phyloP scores from a whole-genome alignment of 37 sponge, comb jelly and placozoan genomes.

The Beroe ovata region DNA sequence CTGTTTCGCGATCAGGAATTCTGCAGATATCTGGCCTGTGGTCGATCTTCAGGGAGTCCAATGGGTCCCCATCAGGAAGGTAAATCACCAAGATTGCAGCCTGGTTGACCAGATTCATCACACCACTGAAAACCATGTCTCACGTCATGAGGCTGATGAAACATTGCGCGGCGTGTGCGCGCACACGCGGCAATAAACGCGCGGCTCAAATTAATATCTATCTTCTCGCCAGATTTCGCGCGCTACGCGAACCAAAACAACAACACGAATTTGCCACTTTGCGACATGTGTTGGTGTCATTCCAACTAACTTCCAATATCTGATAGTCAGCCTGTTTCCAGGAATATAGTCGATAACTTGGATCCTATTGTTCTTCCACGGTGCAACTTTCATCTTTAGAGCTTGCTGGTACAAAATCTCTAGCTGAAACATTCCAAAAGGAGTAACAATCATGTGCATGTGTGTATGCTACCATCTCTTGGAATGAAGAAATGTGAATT shows the following conservation, averaged over 20 bases:
- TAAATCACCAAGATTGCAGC: slow-evolving; percentile 39
- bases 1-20: slow-evolving; percentile 27
- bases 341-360: slow-evolving; percentile 18
- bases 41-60: slow-evolving; percentile 57
- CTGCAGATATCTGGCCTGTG: slow-evolving; percentile 15
- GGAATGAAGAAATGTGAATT: too few relatives aligned
- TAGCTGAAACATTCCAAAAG: slow-evolving; percentile 18
- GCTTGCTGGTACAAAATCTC: slow-evolving; percentile 58
- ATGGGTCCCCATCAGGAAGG: slow-evolving; percentile 39
- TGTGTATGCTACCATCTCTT: too few relatives aligned
- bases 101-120: background rate
- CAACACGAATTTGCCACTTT: background rate
- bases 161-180: background rate
- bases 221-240: background rate
- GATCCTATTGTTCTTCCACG: slow-evolving; percentile 38
- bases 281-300: background rate
- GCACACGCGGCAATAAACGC: background rate
- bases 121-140: background rate
- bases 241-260: background rate
- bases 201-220: background rate
- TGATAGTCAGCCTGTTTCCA: background rate
- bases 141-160: too few relatives aligned
- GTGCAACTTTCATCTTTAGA: background rate
- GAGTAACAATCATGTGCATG: too few relatives aligned
- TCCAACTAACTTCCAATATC: slow-evolving; percentile 27